Conservation (phyloP, 2,888 invertebrate species). For the Drosophila suboccidentalis region DNA sequence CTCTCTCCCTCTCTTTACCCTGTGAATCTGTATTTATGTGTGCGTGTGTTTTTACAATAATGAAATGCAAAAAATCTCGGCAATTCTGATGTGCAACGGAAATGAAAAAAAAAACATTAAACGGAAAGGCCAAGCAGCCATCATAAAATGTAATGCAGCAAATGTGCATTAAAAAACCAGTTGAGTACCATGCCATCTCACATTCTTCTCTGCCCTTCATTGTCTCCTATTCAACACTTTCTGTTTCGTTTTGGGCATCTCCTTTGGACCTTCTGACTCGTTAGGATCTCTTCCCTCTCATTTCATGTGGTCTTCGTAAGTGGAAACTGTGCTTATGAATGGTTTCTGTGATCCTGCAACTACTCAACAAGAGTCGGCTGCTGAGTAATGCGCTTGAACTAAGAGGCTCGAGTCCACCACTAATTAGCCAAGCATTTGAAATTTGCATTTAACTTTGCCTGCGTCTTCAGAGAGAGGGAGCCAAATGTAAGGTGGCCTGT, state of each 20-base stretch:
- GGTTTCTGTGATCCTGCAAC: slow-evolving; percentile 14
- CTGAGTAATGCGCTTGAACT: slow-evolving; percentile 26
- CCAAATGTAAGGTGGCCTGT: slow-evolving; percentile 18
- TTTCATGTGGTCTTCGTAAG: slow-evolving; percentile 10
- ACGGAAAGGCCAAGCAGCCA: slow-evolving; percentile 65
- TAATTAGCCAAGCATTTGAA: slow-evolving; percentile 65
- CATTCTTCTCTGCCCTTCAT: not conserved
- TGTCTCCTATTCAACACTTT: not conserved
- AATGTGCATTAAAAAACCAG: slow-evolving; percentile 45
- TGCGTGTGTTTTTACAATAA: slow-evolving; percentile 36
- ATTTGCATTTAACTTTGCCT: slow-evolving; percentile 37
- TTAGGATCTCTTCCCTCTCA: not conserved
- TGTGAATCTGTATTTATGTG: not conserved
- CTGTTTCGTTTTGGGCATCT: not conserved
- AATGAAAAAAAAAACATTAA: slow-evolving; percentile 63
- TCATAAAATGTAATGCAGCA: slow-evolving; percentile 60
- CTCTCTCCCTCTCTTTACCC: not conserved
- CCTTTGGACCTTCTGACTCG: not conserved
- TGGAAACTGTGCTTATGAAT: slow-evolving; percentile 25
- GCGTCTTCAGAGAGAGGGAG: not conserved
- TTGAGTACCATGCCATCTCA: not conserved
- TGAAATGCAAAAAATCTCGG: slow-evolving; percentile 62
- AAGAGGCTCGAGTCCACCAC: slow-evolving; percentile 8
- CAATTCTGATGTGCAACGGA: slow-evolving; percentile 51
- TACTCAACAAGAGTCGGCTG: not conserved